Base-by-base conservation (phyloP, 2,113 vertebrate species). In the Peromyscus californicus region DNA sequence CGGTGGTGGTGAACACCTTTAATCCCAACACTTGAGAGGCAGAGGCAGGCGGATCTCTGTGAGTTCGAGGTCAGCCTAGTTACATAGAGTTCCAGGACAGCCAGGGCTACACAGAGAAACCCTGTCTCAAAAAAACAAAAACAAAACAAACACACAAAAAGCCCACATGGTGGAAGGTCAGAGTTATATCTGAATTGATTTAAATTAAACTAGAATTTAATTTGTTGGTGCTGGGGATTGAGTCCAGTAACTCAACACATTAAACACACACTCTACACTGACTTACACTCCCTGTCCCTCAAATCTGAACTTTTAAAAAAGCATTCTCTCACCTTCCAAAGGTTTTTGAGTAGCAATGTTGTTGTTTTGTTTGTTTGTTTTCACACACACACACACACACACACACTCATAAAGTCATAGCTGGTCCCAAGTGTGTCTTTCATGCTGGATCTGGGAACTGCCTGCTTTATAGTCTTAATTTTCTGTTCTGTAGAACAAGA, bases 281-380 rank as follows among this genome's bases (percentile, higher is more conserved):
- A 57, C n/a, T 74, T 67, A 79, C 3, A 79, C 3, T 67, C 16
- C 6, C n/a, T 42, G 36, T 31, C n/a, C 36, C 26, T 69, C 6
- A 70, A 70, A 70, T 83, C 24, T 59, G 78, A 72, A 72, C 21
- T 57, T 89, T 57, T 70, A 92, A 94, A 74, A 36, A 89, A 94
- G 61, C 21, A 67, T 36, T 63, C 1, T 70, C 7, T 39, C 39
- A 36, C 24, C 33, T 45, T 22, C 21, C 31, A 48, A 86, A 89
- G 75, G 75, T 54, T 69, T 95, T 54, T 74, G 24, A 1, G 17
- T 26, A 65, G 59, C n/a, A 48, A 8, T 61, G 29, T 70, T 80
- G 54, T 80, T 22, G 19, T 45, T 89, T 80, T 65, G 7, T 26
- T 70, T 70, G 24, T 67, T 67, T 10, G 7, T 31, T 31, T 17